A percentile compares a stretch with the other conserved stretches of the same genome.
Conservation (phyloP, 1,140 invertebrate species). For the Mizuhopecten yessoensis region DNA sequence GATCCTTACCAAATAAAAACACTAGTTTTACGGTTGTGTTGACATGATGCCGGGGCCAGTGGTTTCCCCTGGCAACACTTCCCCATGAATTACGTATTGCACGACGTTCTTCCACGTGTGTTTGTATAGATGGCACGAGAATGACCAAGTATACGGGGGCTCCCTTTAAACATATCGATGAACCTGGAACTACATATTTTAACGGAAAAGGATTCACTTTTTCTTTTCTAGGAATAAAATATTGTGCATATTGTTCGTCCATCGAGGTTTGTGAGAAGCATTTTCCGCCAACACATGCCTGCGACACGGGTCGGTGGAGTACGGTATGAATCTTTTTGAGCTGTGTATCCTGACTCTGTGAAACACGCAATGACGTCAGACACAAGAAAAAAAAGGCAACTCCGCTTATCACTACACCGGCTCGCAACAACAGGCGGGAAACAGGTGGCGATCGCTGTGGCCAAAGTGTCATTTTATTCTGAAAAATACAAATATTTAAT, state of each 20-base stretch:
- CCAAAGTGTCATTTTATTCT: background rate
- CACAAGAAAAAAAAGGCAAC: background rate
- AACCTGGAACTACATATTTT: background rate
- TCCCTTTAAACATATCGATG: background rate
- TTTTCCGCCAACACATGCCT: background rate
- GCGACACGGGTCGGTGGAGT: background rate
- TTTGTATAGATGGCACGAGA: constrained; percentile 51
- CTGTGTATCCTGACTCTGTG: background rate
- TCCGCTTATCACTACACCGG: background rate
- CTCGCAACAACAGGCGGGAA: background rate
- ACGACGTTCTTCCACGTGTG: constrained; percentile 41
- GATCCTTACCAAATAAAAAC: constrained; percentile 67
- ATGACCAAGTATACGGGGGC: constrained; percentile 47
- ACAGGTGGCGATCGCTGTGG: background rate
- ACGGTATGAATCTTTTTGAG: background rate
- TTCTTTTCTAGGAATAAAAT: constrained; percentile 48
- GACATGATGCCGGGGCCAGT: constrained; percentile 56
- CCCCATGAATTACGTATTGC: constrained; percentile 68
- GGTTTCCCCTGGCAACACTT: constrained; percentile 54
- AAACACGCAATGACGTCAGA: background rate
- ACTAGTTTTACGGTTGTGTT: constrained; percentile 56
- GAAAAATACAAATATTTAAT: background rate
- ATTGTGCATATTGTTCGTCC: constrained; percentile 54
- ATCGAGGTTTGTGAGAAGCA: background rate
- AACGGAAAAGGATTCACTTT: constrained; percentile 47